phyloP scores from a whole-genome alignment of 2,113 vertebrate genomes.

The Oxygymnocypris stewartii region DNA sequence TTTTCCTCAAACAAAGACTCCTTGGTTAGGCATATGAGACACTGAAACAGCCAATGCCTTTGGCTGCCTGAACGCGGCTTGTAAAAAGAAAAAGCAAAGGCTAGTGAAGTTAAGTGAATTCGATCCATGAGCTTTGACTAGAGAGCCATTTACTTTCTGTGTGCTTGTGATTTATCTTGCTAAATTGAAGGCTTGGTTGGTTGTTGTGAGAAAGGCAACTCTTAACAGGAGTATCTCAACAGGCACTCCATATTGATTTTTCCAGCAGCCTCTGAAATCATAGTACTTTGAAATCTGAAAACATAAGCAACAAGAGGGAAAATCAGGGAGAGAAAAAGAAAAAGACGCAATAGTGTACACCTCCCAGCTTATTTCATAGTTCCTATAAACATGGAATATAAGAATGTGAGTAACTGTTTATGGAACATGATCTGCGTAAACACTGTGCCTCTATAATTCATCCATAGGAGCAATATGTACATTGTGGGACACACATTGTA shows the following conservation, averaged over 20 bases:
- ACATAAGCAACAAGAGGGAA: conserved; percentile 7
- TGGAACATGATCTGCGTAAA: background rate
- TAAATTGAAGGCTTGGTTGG: conserved; percentile 31
- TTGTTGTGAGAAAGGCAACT: background rate
- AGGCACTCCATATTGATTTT: conserved; percentile 40
- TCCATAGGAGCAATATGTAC: background rate
- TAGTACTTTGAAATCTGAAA: conserved; percentile 2
- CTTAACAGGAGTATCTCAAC: conserved; percentile 25
- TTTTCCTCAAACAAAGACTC: background rate
- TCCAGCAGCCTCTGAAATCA: background rate
- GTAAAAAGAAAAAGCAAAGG: background rate
- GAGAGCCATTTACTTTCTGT: conserved; percentile 20
- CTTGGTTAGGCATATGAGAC: background rate
- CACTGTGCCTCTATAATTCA: background rate
- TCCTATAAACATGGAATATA: background rate
- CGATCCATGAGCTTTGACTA: conserved; percentile 33
- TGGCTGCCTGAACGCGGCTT: background rate
- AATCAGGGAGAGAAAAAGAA: background rate
- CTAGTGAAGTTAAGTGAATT: conserved; percentile 12
- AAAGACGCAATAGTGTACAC: background rate
- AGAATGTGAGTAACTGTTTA: background rate
- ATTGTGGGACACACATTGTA: background rate
- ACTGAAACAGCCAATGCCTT: conserved; percentile 11
- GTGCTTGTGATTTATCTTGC: conserved; percentile 28
- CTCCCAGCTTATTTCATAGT: background rate